Base-by-base conservation (phyloP, 2,888 invertebrate genomes). In the Chymomyza fuscimana region DNA sequence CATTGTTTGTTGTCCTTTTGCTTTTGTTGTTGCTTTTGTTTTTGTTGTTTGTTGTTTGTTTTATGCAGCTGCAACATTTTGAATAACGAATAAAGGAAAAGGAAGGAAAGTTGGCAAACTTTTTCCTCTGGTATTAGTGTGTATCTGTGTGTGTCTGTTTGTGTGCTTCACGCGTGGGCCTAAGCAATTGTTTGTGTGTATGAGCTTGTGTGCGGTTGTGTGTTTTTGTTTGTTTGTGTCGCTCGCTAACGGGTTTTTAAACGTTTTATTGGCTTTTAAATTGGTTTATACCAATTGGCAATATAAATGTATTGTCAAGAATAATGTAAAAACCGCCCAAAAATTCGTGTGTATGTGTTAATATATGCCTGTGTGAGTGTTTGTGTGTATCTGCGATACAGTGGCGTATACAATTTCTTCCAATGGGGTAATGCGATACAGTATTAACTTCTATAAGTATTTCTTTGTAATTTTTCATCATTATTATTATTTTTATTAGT, bases 201-300 rank as follows among this genome's bases (percentile, higher is more conserved):
- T 22, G 10, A 5, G 58, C 16, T n/a, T 9, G 4, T 19, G 22
- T 16, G n/a, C 16, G 5, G 3, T 1, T 40, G 29, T 22, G 5
- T 22, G 56, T 56, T 10, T 58, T n/a, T 58, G 58, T 22, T 0
- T 19, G 25, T 16, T 1, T 56, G n/a, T 16, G 4, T 46, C 12
- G 10, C 19, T 36, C 40, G n/a, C 56, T 29, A 69, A 82, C 70
- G 74, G 71, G 68, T 70, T 76, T 78, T 88, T 88, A 86, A 86
- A 80, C 82, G 74, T 84, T 88, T 83, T 86, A 86, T 86, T 81
- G 84, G 72, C 81, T 74, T 66, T 69, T 73, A 78, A 80, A 76
- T 80, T 87, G 82, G 85, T 82, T 74, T 46, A 46, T 12, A 46
- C 12, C 40, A 46, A 46, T 12, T 46, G 40, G 40, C 40, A 46